Evolutionary conservation across 2,888 invertebrate species (phyloP).

Genomic region (Apotomis capreana): DNA sequence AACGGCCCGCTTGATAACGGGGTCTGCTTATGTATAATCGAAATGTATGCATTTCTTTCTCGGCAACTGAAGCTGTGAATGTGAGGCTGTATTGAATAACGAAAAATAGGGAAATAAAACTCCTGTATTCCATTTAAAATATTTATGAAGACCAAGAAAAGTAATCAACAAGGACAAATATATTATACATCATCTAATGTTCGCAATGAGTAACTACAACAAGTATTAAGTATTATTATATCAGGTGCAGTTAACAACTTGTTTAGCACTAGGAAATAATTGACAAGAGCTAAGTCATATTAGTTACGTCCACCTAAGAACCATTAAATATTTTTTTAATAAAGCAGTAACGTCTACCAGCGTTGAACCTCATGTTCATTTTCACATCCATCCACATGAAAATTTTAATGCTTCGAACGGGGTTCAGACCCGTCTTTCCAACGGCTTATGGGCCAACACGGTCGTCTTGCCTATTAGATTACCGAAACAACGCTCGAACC

Average conservation of each 20-base stretch:
- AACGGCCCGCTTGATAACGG: no score
- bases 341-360: no score
- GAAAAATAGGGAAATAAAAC: conserved; percentile 50
- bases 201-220: conserved; percentile 78
- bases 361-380: no score
- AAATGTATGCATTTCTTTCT: background rate
- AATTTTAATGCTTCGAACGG: no score
- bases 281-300: conserved; percentile 59
- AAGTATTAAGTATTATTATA: conserved; percentile 63
- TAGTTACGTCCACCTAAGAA: conserved; percentile 39
- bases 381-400: no score
- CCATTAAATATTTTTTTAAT: background rate
- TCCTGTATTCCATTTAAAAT: conserved; percentile 70
- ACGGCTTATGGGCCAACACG: no score
- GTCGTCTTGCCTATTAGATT: no score
- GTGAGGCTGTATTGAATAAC: no score
- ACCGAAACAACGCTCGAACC: no score
- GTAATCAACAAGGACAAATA: conserved; percentile 74
- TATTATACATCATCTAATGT: conserved; percentile 79
- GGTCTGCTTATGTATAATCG: no score
- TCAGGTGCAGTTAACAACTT: conserved; percentile 65
- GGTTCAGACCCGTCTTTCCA: no score
- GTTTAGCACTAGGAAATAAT: conserved; percentile 70
- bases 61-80: background rate
- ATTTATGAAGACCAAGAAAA: conserved; percentile 81